A percentile compares a stretch with the other conserved stretches of the same genome.
These are phyloP conservation scores for Calosoma granatense DNA, from an alignment of 1,140 invertebrate genomes.

Conservation along the genomic window DNA sequence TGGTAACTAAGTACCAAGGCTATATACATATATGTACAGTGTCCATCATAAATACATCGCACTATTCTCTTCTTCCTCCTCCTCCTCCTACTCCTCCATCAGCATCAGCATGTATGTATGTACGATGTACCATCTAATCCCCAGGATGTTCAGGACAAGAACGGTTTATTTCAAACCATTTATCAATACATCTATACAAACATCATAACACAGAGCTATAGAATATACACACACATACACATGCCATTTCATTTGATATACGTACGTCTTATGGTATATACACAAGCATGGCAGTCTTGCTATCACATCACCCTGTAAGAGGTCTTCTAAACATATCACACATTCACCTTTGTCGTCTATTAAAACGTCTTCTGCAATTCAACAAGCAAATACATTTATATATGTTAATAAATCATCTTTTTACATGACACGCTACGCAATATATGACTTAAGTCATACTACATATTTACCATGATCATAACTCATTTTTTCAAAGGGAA, in stretches of 20 bases:
- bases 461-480: too few species aligned
- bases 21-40: slow-evolving; percentile 7
- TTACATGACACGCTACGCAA: slow-evolving; percentile 97
- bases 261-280: slow-evolving; percentile 99
- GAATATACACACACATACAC: too few species aligned
- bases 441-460: too few species aligned
- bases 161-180: slow-evolving; percentile 96
- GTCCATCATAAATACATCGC: background rate
- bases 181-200: slow-evolving; percentile 79
- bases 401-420: slow-evolving; percentile 96
- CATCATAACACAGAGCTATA: slow-evolving; percentile 13
- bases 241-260: too few species aligned
- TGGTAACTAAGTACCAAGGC: slow-evolving; percentile 7
- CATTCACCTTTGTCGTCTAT: slow-evolving; percentile 95
- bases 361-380: slow-evolving; percentile 83
- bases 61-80: too few species aligned
- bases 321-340: slow-evolving; percentile 96
- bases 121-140: slow-evolving; percentile 48
- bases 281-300: slow-evolving; percentile 97
- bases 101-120: too few species aligned
- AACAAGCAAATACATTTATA: slow-evolving; percentile 50
- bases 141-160: slow-evolving; percentile 93
- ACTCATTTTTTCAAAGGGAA: too few species aligned
- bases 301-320: slow-evolving; percentile 89
- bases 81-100: too few species aligned